Percentiles rank a stretch among this genome's conserved stretches.
Conservation (phyloP, 2,113 vertebrate genomes). For the Chamaetylas fuelleborni region DNA sequence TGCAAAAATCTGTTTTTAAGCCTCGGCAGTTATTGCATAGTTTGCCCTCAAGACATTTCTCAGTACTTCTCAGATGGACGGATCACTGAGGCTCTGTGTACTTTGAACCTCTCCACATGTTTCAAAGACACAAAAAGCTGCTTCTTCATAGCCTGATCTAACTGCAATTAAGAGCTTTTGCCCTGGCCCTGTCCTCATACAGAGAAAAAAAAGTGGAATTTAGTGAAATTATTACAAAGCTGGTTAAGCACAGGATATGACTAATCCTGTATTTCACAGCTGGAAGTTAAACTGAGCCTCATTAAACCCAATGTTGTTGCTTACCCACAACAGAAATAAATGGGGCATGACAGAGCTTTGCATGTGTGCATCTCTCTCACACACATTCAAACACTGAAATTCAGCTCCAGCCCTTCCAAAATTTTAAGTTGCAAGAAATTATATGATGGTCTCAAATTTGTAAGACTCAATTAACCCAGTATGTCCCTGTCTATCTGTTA, state of each 20-base stretch:
- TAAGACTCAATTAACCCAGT: not conserved
- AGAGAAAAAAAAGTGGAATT: slow-evolving; percentile 7
- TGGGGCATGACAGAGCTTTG: slow-evolving; percentile 24
- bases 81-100: not conserved
- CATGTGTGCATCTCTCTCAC: not conserved
- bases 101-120: not conserved
- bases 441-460: not conserved
- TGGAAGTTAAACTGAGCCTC: slow-evolving; percentile 65
- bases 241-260: slow-evolving; percentile 54
- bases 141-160: not conserved
- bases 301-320: slow-evolving; percentile 52
- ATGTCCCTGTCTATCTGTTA: not conserved
- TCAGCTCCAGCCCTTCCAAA: not conserved
- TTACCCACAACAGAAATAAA: slow-evolving; percentile 46
- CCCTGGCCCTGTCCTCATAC: not conserved
- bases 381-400: not conserved
- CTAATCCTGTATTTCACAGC: slow-evolving; percentile 57
- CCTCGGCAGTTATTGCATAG: not conserved
- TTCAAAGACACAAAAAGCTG: not conserved
- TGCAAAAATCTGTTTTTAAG: not conserved
- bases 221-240: slow-evolving; percentile 42
- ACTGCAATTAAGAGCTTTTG: not conserved
- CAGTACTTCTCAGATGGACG: not conserved
- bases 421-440: not conserved
- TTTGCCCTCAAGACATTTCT: not conserved